Evolutionary conservation across 2,888 invertebrate genomes (phyloP), one percentile per base, ranked within the genome.

Genomic region (Salpingus planirostris): DNA sequence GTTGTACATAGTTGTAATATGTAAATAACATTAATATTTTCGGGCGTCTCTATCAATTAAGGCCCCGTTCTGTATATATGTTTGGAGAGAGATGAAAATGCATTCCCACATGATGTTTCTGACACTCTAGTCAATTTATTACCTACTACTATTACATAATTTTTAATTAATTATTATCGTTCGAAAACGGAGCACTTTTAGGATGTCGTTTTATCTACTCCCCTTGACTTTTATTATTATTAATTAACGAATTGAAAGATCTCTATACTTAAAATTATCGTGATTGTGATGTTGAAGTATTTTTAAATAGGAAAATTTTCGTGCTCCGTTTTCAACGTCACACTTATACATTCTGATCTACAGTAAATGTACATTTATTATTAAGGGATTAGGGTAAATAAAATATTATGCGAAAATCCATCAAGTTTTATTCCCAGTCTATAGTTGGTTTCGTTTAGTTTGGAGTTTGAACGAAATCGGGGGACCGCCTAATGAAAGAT

Each of bases 31-130:
- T n/a, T n/a, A n/a, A n/a, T n/a, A n/a, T n/a, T n/a, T n/a, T n/a
- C n/a, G n/a, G n/a, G n/a, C n/a, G n/a, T n/a, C n/a, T n/a, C n/a
- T n/a, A n/a, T n/a, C n/a, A n/a, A n/a, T n/a, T n/a, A n/a, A n/a
- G n/a, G n/a, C n/a, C n/a, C n/a, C n/a, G 50, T 44, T 49, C 36
- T 56, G 54, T 55, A 55, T 50, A 53, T 51, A 55, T 49, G 50
- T 57, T 54, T 36, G n/a, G n/a, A n/a, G n/a, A n/a, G n/a, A n/a
- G n/a, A n/a, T n/a, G 8, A 18, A 52, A 50, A 57, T 36, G 54
- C 62, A 62, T 62, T 62, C 61, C 62, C 59, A 52, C 43, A n/a
- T n/a, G 47, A 51, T 45, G 47, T 57, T 57, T 59, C 54, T 59
- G 50, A 52, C 57, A 50, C 56, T 59, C 62, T 63, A 60, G 59